phyloP scores from a whole-genome alignment of 2,797 vertebrate genomes.

The Eulemur mongoz region DNA sequence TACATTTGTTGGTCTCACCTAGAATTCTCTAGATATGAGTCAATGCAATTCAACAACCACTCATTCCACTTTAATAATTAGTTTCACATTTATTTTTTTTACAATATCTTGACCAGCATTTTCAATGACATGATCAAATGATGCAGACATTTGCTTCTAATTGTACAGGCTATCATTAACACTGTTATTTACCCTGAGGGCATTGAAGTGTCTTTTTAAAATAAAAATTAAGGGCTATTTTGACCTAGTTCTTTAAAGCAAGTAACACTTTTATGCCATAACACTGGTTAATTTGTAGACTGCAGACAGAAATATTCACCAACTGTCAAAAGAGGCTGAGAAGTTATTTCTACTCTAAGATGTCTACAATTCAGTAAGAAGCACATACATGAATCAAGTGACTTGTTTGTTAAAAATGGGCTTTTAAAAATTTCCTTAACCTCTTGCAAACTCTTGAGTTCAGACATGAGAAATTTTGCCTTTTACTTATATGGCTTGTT shows the following conservation, averaged over 20 bases:
- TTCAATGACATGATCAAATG: conserved; percentile 21
- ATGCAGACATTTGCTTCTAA: conserved; percentile 32
- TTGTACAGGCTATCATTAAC: conserved; percentile 12
- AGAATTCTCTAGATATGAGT: conserved; percentile 15
- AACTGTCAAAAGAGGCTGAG: conserved; percentile 49
- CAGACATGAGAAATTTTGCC: neutral
- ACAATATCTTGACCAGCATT: neutral
- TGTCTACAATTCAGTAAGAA: conserved; percentile 4
- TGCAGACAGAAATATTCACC: neutral
- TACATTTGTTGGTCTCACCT: neutral
- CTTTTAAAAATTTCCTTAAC: neutral
- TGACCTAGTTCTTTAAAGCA: conserved; percentile 56
- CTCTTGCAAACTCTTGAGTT: conserved; percentile 50
- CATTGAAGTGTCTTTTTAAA: neutral
- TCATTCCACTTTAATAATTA: conserved; percentile 1
- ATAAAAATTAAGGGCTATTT: conserved; percentile 44
- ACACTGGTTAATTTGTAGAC: conserved; percentile 3
- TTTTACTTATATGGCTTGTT: conserved; percentile 22
- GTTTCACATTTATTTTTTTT: conserved; percentile 31
- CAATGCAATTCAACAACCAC: neutral
- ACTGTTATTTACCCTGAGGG: conserved; percentile 4
- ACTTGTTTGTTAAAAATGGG: neutral
- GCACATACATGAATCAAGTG: conserved; percentile 13
- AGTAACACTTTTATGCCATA: neutral
- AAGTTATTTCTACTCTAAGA: conserved; percentile 24